These are phyloP conservation scores for Uloborus plumipes DNA, from an alignment of 2,888 invertebrate genomes.

Conservation along the genomic window DNA sequence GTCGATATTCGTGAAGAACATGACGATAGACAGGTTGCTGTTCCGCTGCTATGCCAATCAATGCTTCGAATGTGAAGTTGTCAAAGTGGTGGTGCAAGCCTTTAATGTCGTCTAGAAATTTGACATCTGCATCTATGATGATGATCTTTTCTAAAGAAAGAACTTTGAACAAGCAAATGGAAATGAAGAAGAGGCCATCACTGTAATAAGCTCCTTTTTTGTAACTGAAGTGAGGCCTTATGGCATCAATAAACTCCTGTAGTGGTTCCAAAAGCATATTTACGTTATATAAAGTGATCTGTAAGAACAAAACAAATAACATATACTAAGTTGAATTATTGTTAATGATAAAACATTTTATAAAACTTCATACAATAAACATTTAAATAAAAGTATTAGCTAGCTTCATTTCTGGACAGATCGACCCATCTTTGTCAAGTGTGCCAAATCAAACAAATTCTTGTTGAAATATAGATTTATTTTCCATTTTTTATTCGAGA, in stretches of 20 bases:
- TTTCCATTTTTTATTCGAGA: too few relatives aligned
- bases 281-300: conserved; percentile 64
- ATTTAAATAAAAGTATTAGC: too few relatives aligned
- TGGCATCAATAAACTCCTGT: conserved; percentile 75
- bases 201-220: conserved; percentile 82
- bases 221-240: conserved; percentile 80
- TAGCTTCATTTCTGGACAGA: too few relatives aligned
- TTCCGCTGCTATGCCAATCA: conserved; percentile 78
- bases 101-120: conserved; percentile 79
- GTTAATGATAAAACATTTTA: too few relatives aligned
- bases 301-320: conserved; percentile 19
- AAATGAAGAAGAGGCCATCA: conserved; percentile 83
- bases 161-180: conserved; percentile 80
- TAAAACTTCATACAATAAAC: too few relatives aligned
- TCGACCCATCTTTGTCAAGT: too few relatives aligned
- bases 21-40: conserved; percentile 83
- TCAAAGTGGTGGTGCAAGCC: conserved; percentile 79
- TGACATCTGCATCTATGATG: conserved; percentile 84
- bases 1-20: conserved; percentile 79
- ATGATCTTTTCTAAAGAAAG: conserved; percentile 78
- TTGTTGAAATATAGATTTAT: too few relatives aligned
- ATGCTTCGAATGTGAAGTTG: conserved; percentile 76
- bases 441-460: too few relatives aligned
- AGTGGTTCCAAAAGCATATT: conserved; percentile 53
- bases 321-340: too few relatives aligned